A percentile compares a stretch with the other conserved stretches of the same genome.
Conservation (phyloP, 2,113 vertebrate genomes). For the Pungitius pungitius region DNA sequence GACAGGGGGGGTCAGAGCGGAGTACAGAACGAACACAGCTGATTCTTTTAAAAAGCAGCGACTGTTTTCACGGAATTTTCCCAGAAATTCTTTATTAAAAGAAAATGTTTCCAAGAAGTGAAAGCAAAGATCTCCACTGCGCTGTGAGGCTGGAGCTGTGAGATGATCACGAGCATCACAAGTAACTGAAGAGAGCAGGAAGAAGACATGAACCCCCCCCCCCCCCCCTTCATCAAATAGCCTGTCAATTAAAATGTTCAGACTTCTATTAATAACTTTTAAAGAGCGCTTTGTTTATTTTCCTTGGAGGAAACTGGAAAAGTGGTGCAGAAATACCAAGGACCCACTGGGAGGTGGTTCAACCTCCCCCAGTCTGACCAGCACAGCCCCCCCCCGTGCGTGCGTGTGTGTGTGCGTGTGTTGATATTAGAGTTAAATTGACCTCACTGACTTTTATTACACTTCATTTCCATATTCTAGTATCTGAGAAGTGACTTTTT, state of each 20-base stretch:
- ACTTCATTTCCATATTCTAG: background rate
- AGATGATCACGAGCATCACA: too few species aligned
- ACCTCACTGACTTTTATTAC: background rate
- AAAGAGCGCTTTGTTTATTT: background rate
- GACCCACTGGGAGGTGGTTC: slow-evolving; percentile 70
- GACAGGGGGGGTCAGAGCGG: too few species aligned
- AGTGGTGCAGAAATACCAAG: slow-evolving; percentile 82
- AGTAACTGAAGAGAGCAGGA: background rate
- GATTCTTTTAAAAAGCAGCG: too few species aligned
- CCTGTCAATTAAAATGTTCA: background rate
- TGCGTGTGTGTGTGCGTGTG: background rate
- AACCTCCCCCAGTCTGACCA: slow-evolving; percentile 37
- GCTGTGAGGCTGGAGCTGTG: too few species aligned
- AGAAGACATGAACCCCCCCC: too few species aligned
- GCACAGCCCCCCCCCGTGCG: background rate
- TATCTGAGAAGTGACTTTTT: background rate
- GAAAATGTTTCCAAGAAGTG: too few species aligned
- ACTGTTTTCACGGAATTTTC: too few species aligned
- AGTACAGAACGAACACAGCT: too few species aligned
- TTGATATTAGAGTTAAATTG: background rate
- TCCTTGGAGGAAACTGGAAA: slow-evolving; percentile 76
- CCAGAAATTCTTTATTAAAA: too few species aligned
- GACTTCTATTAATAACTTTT: slow-evolving; percentile 65
- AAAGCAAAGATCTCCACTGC: too few species aligned
- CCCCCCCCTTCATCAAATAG: too few species aligned